A percentile compares a stretch with the other conserved stretches of the same genome.
Evolutionary conservation across 2,888 invertebrate genomes (phyloP).

Genomic region (Bimastos eiseni): DNA sequence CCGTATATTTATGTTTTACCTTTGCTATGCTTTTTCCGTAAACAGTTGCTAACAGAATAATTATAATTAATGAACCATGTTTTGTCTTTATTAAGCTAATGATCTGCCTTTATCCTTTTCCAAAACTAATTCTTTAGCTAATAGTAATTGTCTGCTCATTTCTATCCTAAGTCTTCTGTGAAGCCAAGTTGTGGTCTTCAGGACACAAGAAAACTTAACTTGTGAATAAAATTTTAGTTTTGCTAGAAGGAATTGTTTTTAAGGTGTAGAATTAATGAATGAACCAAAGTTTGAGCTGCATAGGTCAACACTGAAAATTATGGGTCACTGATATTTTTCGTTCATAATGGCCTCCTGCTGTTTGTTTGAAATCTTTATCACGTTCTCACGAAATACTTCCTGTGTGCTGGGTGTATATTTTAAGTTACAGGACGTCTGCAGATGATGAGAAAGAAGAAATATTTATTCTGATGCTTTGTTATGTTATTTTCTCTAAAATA

Average conservation of each 20-base stretch:
- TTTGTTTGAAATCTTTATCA: slow-evolving; percentile 54
- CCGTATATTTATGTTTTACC: neutral
- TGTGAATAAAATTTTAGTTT: too few species aligned
- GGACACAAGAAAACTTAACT: neutral
- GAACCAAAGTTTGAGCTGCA: neutral
- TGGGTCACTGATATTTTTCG: neutral
- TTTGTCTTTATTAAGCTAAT: neutral
- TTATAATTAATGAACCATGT: neutral
- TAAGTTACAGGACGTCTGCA: neutral
- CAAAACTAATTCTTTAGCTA: neutral
- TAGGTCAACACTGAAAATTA: neutral
- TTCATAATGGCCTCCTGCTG: slow-evolving; percentile 54
- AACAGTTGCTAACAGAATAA: neutral
- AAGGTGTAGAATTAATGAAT: neutral
- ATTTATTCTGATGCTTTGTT: neutral
- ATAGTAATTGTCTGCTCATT: neutral
- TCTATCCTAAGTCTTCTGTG: neutral
- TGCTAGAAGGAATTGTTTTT: too few species aligned
- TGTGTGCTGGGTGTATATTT: slow-evolving; percentile 48
- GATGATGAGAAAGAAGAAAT: neutral
- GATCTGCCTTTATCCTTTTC: neutral
- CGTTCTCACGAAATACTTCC: slow-evolving; percentile 57
- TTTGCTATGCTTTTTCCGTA: neutral
- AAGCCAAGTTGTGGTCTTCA: neutral
- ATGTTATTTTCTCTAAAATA: neutral